These are phyloP conservation scores for Chromis chromis DNA, from an alignment of 2,797 vertebrate species.

Conservation along the genomic window DNA sequence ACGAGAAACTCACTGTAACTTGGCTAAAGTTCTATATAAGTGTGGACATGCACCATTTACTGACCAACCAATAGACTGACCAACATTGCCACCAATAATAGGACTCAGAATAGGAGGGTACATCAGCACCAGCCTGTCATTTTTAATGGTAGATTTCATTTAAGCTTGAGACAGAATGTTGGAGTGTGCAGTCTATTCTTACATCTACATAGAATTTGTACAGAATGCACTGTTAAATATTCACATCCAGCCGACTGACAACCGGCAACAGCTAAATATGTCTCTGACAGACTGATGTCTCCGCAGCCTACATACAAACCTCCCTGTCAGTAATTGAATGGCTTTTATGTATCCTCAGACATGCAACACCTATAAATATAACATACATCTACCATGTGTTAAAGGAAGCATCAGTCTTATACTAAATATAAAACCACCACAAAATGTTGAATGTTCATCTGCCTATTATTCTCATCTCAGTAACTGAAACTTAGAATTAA, in stretches of 20 bases:
- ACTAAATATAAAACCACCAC: conserved; percentile 3
- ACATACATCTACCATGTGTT: conserved; percentile 6
- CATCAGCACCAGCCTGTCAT: background rate
- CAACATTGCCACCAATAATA: background rate
- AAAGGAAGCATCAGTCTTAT: background rate
- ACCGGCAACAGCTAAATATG: conserved; percentile 7
- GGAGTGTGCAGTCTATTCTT: background rate
- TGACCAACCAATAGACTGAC: background rate
- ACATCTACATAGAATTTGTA: background rate
- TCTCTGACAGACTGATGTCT: background rate
- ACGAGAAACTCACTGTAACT: too few relatives aligned
- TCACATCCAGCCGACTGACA: conserved; percentile 30
- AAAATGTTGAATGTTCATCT: conserved; percentile 12
- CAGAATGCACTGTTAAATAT: background rate
- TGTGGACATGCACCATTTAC: too few relatives aligned
- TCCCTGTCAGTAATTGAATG: conserved; percentile 2
- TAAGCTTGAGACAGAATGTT: background rate
- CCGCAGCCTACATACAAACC: conserved; percentile 4
- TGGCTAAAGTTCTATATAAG: too few relatives aligned
- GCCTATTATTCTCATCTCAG: conserved; percentile 33
- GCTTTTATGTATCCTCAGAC: conserved; percentile 13
- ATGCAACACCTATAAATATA: conserved; percentile 30
- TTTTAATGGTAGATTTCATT: background rate
- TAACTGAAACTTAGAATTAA: conserved; percentile 21
- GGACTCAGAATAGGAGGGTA: background rate